Evolutionary conservation across 1,140 invertebrate genomes (phyloP).

Genomic region (Laupala kohalensis): DNA sequence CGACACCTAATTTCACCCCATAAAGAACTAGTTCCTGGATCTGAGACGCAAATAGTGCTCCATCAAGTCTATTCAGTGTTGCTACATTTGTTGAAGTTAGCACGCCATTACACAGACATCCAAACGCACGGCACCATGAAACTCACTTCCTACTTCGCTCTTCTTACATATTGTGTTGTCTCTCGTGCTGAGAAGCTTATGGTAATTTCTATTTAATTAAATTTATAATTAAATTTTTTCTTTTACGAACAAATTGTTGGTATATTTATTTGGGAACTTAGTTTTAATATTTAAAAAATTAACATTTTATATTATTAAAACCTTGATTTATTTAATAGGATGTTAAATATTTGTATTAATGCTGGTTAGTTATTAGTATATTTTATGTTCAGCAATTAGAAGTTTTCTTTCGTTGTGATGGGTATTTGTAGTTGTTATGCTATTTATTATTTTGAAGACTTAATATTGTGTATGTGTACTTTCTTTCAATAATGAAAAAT

Average conservation of each 20-base stretch:
- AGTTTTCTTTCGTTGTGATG: no score
- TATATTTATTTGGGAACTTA: background rate
- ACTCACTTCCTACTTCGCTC: constrained; percentile 79
- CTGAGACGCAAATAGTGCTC: constrained; percentile 62
- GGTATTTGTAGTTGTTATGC: no score
- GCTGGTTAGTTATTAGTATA: no score
- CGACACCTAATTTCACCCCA: constrained; percentile 33
- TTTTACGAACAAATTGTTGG: background rate
- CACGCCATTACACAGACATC: constrained; percentile 73
- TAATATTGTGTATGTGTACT: no score
- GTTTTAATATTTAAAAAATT: no score
- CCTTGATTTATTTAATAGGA: no score
- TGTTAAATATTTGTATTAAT: no score
- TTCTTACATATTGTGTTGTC: constrained; percentile 79
- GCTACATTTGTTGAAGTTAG: constrained; percentile 59
- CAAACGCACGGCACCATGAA: constrained; percentile 77
- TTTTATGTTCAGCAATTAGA: no score
- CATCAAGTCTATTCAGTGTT: constrained; percentile 77
- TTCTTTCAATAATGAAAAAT: no score
- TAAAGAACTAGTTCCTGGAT: constrained; percentile 36
- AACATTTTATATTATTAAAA: no score
- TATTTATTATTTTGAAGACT: no score
- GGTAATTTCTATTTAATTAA: constrained; percentile 45
- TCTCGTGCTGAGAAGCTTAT: constrained; percentile 82
- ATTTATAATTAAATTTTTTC: background rate